Evolutionary conservation across 2,797 vertebrate genomes (phyloP).

Genomic region (Hephaestus fuliginosus): DNA sequence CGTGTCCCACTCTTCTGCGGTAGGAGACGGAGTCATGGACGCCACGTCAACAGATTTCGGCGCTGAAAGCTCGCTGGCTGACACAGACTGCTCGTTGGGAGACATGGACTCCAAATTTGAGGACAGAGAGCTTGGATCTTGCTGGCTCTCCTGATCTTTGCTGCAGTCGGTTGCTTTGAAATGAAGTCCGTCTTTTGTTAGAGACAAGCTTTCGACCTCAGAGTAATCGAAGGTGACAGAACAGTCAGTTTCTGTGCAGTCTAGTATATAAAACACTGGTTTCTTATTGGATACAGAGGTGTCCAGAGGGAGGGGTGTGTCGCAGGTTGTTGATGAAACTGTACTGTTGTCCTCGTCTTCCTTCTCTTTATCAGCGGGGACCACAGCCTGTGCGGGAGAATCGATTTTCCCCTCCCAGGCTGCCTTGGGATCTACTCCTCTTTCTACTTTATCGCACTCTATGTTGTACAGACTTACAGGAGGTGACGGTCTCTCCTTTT

Average conservation of each 20-base stretch:
- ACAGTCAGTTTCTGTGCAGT: slow-evolving; percentile 92
- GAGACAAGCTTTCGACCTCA: slow-evolving; percentile 84
- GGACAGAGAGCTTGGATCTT: slow-evolving; percentile 80
- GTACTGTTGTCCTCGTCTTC: slow-evolving; percentile 81
- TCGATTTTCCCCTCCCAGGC: slow-evolving; percentile 61
- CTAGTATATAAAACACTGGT: slow-evolving; percentile 79
- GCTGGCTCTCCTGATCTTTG: slow-evolving; percentile 56
- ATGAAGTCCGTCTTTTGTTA: slow-evolving; percentile 70
- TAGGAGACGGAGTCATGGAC: slow-evolving; percentile 58
- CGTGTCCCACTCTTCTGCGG: slow-evolving; percentile 81
- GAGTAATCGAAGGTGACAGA: slow-evolving; percentile 92
- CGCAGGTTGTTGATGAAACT: slow-evolving; percentile 85
- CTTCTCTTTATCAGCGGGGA: slow-evolving; percentile 70
- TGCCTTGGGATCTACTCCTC: slow-evolving; percentile 45
- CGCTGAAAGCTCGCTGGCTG: slow-evolving; percentile 71
- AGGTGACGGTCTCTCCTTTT: slow-evolving; percentile 69
- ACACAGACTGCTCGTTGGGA: slow-evolving; percentile 70
- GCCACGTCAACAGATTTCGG: slow-evolving; percentile 53
- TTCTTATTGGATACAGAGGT: slow-evolving; percentile 86
- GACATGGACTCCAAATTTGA: slow-evolving; percentile 82
- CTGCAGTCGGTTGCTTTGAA: slow-evolving; percentile 54
- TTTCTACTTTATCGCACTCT: slow-evolving; percentile 58
- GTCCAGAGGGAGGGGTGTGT: slow-evolving; percentile 84
- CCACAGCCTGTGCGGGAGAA: slow-evolving; percentile 33
- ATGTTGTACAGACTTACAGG: slow-evolving; percentile 64